These are phyloP conservation scores for Dynastes hyllus DNA, from an alignment of 2,888 invertebrate species.

Conservation along the genomic window DNA sequence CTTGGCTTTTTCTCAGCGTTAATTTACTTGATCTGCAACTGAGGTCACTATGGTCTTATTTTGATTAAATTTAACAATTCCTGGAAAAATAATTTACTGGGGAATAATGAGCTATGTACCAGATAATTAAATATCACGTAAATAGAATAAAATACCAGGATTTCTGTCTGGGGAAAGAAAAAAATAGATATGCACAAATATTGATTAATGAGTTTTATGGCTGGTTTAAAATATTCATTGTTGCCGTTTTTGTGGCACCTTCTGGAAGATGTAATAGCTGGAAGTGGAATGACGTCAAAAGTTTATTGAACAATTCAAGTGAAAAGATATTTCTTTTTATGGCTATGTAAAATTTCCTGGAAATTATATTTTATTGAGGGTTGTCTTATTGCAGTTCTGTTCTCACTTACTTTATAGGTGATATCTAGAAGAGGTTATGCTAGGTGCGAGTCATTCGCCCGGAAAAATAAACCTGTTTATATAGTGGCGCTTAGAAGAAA, in stretches of 20 bases:
- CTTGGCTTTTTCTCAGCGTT: neutral
- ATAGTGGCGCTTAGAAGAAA: no score
- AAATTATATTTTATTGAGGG: constrained; percentile 12
- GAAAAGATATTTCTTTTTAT: neutral
- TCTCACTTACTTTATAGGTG: neutral
- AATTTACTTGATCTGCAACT: constrained; percentile 12
- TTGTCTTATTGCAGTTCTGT: neutral
- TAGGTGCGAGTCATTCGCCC: neutral
- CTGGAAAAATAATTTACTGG: constrained; percentile 17
- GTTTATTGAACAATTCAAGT: neutral
- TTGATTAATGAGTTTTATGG: constrained; percentile 18
- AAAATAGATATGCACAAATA: neutral
- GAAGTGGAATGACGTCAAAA: neutral
- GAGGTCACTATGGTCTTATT: constrained; percentile 3
- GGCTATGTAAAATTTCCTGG: neutral
- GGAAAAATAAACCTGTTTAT: neutral
- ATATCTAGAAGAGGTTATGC: neutral
- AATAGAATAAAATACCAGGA: constrained; percentile 9
- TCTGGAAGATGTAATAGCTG: neutral
- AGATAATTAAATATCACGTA: constrained; percentile 14
- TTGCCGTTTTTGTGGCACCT: neutral
- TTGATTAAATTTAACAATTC: constrained; percentile 3
- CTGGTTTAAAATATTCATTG: neutral
- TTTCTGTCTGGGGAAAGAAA: neutral
- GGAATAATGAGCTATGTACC: constrained; percentile 1